Conservation (phyloP, 2,797 vertebrate species). For the Cossypha dichroa region DNA sequence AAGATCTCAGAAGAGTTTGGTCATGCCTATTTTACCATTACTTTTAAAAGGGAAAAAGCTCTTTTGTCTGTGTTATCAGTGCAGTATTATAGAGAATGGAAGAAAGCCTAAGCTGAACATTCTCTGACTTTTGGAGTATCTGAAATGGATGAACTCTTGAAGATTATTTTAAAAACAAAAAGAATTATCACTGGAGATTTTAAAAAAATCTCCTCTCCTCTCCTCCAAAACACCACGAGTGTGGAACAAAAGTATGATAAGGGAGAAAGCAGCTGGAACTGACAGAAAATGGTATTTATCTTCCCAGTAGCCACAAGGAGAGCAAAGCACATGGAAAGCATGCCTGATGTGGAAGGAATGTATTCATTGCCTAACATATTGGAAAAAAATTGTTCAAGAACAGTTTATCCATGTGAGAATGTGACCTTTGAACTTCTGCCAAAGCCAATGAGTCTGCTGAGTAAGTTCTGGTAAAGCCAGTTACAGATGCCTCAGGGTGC, state of each 20-base stretch:
- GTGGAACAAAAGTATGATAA: background rate
- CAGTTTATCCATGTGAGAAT: slow-evolving; percentile 48
- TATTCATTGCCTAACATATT: slow-evolving; percentile 36
- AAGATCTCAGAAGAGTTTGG: background rate
- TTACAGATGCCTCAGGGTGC: background rate
- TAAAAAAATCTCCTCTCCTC: background rate
- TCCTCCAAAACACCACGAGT: background rate
- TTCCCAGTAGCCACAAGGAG: slow-evolving; percentile 19
- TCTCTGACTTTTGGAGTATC: background rate
- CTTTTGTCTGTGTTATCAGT: background rate
- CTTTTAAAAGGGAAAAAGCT: background rate
- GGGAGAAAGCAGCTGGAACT: background rate
- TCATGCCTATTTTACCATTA: background rate
- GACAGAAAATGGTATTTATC: slow-evolving; percentile 24
- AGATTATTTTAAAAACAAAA: background rate
- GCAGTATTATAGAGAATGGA: background rate
- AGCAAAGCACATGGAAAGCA: slow-evolving; percentile 43
- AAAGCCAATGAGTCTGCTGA: slow-evolving; percentile 26
- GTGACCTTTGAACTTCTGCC: slow-evolving; percentile 51
- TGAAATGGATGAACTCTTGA: background rate
- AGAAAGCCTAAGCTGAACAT: background rate
- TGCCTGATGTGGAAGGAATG: slow-evolving; percentile 52
- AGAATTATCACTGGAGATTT: background rate
- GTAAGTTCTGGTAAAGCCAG: slow-evolving; percentile 33
- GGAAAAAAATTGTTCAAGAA: slow-evolving; percentile 39